phyloP scores from a whole-genome alignment of 2,797 vertebrate species.

The Astyanax mexicanus region DNA sequence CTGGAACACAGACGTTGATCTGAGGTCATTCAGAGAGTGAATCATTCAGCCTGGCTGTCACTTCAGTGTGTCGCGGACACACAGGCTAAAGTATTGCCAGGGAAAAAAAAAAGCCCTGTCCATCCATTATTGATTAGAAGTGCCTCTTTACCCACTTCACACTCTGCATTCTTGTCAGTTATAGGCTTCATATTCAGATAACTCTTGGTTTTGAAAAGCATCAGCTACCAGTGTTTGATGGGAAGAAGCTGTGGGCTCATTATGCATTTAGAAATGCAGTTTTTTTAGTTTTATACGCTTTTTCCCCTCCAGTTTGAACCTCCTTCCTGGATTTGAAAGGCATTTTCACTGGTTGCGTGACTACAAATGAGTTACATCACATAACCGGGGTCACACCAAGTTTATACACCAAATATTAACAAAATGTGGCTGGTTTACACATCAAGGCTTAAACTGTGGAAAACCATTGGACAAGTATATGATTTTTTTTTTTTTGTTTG shows the following conservation, averaged over 20 bases:
- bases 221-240: background rate
- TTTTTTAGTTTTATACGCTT: constrained; percentile 4
- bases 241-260: constrained; percentile 13
- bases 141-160: background rate
- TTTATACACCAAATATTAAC: constrained; percentile 15
- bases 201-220: background rate
- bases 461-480: constrained; percentile 3
- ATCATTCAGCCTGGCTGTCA: background rate
- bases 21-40: constrained; percentile 7
- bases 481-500: no score
- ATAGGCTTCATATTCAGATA: background rate
- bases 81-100: constrained; percentile 4
- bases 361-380: constrained; percentile 18
- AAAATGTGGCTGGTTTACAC: constrained; percentile 28
- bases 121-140: constrained; percentile 20
- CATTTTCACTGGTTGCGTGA: background rate
- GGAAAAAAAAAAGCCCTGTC: background rate
- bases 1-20: background rate
- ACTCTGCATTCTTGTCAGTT: background rate
- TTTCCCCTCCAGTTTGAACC: constrained; percentile 6
- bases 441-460: constrained; percentile 9
- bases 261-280: background rate
- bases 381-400: background rate
- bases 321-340: background rate
- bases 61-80: background rate